These are phyloP conservation scores for Dinoponera quadriceps DNA, from an alignment of 1,140 invertebrate species.

Conservation along the genomic window DNA sequence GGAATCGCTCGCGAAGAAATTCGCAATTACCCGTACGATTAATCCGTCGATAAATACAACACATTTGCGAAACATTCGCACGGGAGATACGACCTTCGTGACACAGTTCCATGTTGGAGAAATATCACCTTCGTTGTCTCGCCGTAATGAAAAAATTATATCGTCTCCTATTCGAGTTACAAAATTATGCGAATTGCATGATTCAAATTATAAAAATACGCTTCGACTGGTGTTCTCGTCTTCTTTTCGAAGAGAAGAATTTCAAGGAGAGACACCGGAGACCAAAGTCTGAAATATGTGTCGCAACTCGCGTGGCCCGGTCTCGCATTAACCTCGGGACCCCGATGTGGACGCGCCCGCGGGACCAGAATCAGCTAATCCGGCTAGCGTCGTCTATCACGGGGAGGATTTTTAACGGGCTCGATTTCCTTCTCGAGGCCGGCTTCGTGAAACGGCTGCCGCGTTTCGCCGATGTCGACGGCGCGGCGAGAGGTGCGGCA, in stretches of 20 bases:
- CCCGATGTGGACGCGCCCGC: not conserved
- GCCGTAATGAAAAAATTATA: too few relatives aligned
- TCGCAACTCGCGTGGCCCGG: not conserved
- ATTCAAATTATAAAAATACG: too few relatives aligned
- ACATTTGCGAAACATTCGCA: too few relatives aligned
- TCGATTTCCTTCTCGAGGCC: conserved; percentile 27
- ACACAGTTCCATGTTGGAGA: too few relatives aligned
- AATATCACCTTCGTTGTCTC: too few relatives aligned
- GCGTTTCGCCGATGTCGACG: not conserved
- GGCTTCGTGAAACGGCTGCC: not conserved
- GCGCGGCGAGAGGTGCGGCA: not conserved
- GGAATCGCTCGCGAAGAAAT: not conserved
- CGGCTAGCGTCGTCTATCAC: conserved; percentile 1
- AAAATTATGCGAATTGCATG: too few relatives aligned
- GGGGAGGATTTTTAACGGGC: not conserved
- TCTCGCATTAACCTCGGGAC: not conserved
- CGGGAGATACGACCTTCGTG: too few relatives aligned
- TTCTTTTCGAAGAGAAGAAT: too few relatives aligned
- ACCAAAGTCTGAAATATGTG: not conserved
- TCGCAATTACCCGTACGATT: too few relatives aligned
- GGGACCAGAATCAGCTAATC: not conserved
- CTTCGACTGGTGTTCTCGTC: too few relatives aligned
- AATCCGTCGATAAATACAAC: too few relatives aligned
- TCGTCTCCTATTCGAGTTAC: too few relatives aligned
- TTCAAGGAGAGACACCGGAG: not conserved